Evolutionary conservation across 2,113 vertebrate species (phyloP).

Genomic region (Cephalopterus ornatus): DNA sequence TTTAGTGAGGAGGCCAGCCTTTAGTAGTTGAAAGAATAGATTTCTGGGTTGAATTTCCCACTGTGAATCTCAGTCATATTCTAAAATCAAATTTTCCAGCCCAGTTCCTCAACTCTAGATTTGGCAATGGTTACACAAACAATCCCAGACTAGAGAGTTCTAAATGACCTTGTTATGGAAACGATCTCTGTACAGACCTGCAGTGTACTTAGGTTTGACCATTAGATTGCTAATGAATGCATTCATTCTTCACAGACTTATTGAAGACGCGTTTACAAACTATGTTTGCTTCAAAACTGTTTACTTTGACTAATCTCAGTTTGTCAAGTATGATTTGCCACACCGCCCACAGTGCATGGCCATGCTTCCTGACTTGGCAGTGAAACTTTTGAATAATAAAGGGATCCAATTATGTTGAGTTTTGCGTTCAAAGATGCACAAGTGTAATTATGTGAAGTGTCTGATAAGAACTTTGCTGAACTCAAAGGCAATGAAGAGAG

Average conservation of each 20-base stretch:
- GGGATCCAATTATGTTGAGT: neutral
- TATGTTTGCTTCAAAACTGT: neutral
- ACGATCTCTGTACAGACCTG: neutral
- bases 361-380: neutral
- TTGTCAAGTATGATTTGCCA: constrained; percentile 3
- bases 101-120: neutral
- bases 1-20: neutral
- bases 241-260: neutral
- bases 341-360: neutral
- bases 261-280: neutral
- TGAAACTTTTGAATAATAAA: neutral
- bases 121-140: neutral
- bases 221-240: constrained; percentile 23
- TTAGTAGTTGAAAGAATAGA: neutral
- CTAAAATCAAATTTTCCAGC: constrained; percentile 16
- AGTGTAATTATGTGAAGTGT: neutral
- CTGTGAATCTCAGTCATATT: neutral
- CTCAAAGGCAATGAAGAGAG: neutral
- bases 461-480: neutral
- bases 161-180: constrained; percentile 7
- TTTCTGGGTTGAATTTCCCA: neutral
- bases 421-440: neutral
- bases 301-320: neutral
- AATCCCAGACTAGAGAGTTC: neutral
- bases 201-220: neutral